Conservation (phyloP, 1,140 invertebrate species). For the Wiebesia pumilae region DNA sequence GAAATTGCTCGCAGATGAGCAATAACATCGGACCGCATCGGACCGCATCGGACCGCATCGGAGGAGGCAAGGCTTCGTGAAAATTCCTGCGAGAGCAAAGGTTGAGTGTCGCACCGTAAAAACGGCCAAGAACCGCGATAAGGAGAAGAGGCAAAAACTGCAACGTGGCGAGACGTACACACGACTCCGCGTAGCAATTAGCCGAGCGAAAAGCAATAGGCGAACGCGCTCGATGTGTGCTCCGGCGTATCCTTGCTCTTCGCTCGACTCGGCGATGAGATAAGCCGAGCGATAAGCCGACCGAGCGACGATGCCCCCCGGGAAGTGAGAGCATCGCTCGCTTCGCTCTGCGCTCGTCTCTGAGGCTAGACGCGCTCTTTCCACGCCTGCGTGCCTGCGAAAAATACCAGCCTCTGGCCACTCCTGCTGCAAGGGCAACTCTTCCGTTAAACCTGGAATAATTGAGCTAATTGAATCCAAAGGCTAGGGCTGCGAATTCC, state of each 20-base stretch:
- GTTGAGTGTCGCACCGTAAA: not conserved
- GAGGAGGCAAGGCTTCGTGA: not conserved
- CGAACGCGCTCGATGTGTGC: not conserved
- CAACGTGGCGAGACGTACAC: not conserved
- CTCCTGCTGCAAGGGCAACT: too few species aligned
- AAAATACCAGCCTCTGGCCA: too few species aligned
- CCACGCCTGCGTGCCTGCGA: too few species aligned
- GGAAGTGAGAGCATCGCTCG: slow-evolving; percentile 33
- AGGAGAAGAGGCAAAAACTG: not conserved
- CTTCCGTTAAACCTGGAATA: too few species aligned
- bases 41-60: too few species aligned
- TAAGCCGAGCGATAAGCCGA: slow-evolving; percentile 20
- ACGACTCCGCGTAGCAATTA: not conserved
- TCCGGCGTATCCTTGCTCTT: not conserved
- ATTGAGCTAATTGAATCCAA: too few species aligned
- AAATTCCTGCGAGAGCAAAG: slow-evolving; percentile 18
- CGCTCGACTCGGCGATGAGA: slow-evolving; percentile 5
- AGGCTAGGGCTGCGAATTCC: too few species aligned
- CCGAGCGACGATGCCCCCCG: slow-evolving; percentile 21
- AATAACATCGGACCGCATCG: too few species aligned
- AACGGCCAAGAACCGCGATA: not conserved
- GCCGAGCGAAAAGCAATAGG: not conserved
- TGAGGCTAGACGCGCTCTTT: not conserved
- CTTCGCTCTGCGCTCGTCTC: not conserved
- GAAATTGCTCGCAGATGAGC: too few species aligned